Evolutionary conservation across 1,140 invertebrate species (phyloP).

Genomic region (Anthonomus grandis): DNA sequence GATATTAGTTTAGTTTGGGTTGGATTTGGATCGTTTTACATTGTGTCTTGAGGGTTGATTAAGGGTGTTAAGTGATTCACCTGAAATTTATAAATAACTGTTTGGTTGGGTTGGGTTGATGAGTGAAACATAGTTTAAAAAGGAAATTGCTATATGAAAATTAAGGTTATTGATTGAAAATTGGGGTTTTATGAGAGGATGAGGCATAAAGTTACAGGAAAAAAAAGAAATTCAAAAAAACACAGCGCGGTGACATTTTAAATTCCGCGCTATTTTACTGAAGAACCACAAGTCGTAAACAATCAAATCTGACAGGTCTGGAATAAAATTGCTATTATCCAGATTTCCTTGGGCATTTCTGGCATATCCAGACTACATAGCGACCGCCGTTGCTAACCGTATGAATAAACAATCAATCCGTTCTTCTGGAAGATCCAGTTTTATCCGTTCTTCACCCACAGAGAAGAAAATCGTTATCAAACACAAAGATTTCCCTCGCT

Average conservation of each 20-base stretch:
- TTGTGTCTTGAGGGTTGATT: no score
- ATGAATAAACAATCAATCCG: background rate
- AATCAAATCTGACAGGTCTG: conserved; percentile 44
- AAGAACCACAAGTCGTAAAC: conserved; percentile 39
- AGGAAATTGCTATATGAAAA: no score
- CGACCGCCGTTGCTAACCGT: background rate
- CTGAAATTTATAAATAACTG: no score
- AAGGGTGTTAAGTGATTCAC: no score
- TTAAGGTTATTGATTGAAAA: no score
- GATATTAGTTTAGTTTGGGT: background rate
- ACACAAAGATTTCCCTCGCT: conserved; percentile 20
- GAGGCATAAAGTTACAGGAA: no score
- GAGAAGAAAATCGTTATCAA: conserved; percentile 34
- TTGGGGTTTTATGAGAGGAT: no score
- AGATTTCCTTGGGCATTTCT: conserved; percentile 14
- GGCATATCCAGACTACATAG: background rate
- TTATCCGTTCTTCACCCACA: conserved; percentile 17
- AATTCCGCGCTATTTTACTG: conserved; percentile 41
- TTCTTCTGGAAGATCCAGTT: conserved; percentile 1
- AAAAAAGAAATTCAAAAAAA: no score
- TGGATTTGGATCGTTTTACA: conserved; percentile 8
- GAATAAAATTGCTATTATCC: no score
- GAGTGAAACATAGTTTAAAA: background rate
- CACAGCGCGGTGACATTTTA: no score
- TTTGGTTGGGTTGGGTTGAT: background rate